Evolutionary conservation across 2,888 invertebrate genomes (phyloP).

Genomic region (Phalangium opilio): DNA sequence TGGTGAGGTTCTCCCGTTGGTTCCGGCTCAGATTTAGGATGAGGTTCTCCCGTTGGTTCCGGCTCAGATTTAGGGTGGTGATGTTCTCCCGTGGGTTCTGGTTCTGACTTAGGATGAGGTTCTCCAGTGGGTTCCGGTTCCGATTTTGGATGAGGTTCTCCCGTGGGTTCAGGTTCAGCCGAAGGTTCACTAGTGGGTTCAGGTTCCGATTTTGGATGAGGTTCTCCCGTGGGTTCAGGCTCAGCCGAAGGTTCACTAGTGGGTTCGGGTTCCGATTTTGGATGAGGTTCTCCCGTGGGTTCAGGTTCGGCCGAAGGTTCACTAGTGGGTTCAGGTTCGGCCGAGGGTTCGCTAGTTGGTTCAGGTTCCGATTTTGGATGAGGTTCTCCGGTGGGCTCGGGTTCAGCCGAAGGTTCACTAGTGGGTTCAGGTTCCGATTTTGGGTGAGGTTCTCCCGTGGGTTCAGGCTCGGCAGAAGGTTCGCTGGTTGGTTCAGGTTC

Average conservation of each 20-base stretch:
- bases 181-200: constrained; percentile 33
- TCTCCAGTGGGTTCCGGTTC: constrained; percentile 23
- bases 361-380: constrained; percentile 25
- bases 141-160: constrained; percentile 21
- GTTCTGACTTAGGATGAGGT: constrained; percentile 13
- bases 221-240: constrained; percentile 6
- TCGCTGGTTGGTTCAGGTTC: constrained; percentile 9
- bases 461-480: constrained; percentile 4
- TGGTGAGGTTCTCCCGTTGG: constrained; percentile 7
- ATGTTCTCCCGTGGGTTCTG: constrained; percentile 8
- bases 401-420: constrained; percentile 25
- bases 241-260: constrained; percentile 8
- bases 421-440: constrained; percentile 32
- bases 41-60: constrained; percentile 12
- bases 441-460: constrained; percentile 13
- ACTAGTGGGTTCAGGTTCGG: constrained; percentile 15
- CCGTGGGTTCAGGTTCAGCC: constrained; percentile 26
- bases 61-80: constrained; percentile 30
- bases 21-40: constrained; percentile 26
- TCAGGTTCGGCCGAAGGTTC: constrained; percentile 22
- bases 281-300: constrained; percentile 3
- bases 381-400: constrained; percentile 25
- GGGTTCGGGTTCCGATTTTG: constrained; percentile 4
- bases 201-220: constrained; percentile 26
- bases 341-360: constrained; percentile 22